Evolutionary conservation across 2,113 vertebrate genomes (phyloP).

Genomic region (Hystrix cristata): DNA sequence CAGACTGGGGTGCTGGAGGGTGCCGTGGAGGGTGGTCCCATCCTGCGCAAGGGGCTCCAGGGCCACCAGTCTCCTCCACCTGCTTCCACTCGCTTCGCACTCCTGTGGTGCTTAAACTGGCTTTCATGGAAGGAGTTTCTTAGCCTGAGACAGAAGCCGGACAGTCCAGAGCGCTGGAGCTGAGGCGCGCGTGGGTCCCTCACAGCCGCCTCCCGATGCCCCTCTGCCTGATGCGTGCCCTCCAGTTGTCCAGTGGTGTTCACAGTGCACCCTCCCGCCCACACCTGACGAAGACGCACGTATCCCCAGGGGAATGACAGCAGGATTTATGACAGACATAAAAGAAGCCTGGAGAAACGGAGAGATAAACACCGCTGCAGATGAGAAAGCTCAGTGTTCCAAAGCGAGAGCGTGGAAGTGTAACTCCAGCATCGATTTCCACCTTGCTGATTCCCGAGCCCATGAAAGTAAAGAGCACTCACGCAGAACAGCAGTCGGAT

Average conservation of each 20-base stretch:
- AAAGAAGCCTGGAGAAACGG: background rate
- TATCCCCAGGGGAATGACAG: background rate
- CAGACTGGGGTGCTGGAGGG: background rate
- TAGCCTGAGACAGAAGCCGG: background rate
- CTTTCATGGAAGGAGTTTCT: background rate
- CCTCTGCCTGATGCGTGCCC: fast-evolving
- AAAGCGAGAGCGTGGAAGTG: background rate
- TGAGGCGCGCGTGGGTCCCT: fast-evolving
- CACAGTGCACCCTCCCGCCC: background rate
- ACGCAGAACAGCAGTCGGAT: background rate
- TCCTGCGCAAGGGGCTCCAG: background rate
- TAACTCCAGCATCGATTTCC: background rate
- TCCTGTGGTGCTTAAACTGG: no score
- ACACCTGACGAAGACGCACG: fast-evolving
- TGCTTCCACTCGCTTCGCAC: fast-evolving
- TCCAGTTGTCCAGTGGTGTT: fast-evolving
- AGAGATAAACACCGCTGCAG: background rate
- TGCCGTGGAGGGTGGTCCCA: background rate
- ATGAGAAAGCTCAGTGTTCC: background rate
- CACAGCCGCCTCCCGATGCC: no score
- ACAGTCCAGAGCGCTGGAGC: fast-evolving
- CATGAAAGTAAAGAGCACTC: fast-evolving
- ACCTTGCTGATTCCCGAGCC: background rate
- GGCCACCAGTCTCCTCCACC: background rate
- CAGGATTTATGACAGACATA: background rate